These are phyloP conservation scores for Amphimedon queenslandica DNA, from an alignment of 37 sponge, comb jelly and placozoan species.

Conservation along the genomic window DNA sequence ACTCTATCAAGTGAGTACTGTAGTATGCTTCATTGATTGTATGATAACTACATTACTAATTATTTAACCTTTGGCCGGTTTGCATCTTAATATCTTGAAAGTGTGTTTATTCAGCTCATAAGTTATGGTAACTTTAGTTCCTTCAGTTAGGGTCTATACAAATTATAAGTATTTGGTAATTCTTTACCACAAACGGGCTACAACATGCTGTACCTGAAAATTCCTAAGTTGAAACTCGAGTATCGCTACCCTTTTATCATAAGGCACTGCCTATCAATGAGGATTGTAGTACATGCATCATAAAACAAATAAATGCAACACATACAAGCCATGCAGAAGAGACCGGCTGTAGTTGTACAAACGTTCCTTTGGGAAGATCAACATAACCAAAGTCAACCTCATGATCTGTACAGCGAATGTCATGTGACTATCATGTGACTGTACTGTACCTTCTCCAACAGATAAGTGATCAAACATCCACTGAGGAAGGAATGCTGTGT, in stretches of 20 bases:
- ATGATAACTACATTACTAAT: not conserved
- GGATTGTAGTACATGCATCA: not conserved
- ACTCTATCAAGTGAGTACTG: not conserved
- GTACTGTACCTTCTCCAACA: slow-evolving; percentile 15
- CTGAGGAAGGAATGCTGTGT: slow-evolving; percentile 52
- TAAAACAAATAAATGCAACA: not conserved
- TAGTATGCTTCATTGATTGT: not conserved
- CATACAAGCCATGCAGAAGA: slow-evolving; percentile 55
- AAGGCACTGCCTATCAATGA: slow-evolving; percentile 44
- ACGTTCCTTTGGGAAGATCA: slow-evolving; percentile 49
- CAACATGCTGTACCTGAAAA: slow-evolving; percentile 53
- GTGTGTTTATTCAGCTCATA: slow-evolving; percentile 67
- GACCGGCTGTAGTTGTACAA: slow-evolving; percentile 63
- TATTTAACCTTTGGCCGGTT: slow-evolving; percentile 51
- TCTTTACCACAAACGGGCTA: too few relatives aligned
- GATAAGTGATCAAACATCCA: slow-evolving; percentile 71
- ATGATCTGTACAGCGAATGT: not conserved
- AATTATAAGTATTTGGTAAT: too few relatives aligned
- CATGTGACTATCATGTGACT: not conserved
- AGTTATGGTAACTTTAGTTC: slow-evolving; percentile 58
- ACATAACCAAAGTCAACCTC: slow-evolving; percentile 47
- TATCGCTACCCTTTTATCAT: slow-evolving; percentile 64
- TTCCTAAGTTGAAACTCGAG: slow-evolving; percentile 71
- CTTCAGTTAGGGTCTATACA: slow-evolving; percentile 53
- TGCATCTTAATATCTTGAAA: slow-evolving; percentile 59